Evolutionary conservation across 1,140 invertebrate genomes (phyloP).

Genomic region (Euschistus heros): DNA sequence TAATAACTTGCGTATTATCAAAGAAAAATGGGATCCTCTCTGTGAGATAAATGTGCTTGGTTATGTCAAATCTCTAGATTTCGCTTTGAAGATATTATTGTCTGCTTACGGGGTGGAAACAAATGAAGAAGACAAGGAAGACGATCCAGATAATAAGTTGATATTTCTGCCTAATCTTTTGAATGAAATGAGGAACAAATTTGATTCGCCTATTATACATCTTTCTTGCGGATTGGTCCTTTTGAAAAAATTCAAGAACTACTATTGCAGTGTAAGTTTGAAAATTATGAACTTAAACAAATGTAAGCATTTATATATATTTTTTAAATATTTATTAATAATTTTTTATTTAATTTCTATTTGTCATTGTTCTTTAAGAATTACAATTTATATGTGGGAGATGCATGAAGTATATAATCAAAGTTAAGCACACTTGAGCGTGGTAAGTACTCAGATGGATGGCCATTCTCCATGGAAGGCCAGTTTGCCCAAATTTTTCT

Average conservation of each 20-base stretch:
- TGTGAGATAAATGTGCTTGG: constrained; percentile 6
- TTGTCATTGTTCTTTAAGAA: too few relatives aligned
- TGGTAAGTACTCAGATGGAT: too few relatives aligned
- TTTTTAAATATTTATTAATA: too few relatives aligned
- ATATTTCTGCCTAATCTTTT: not conserved
- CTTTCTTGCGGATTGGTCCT: constrained; percentile 8
- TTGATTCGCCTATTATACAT: not conserved
- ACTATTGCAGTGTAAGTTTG: constrained; percentile 18
- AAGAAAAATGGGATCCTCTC: constrained; percentile 18
- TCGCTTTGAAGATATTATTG: constrained; percentile 6
- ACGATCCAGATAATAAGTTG: not conserved
- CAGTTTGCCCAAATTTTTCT: too few relatives aligned
- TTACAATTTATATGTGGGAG: too few relatives aligned
- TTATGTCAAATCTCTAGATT: not conserved
- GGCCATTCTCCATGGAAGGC: too few relatives aligned
- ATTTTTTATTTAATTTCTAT: too few relatives aligned
- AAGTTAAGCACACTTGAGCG: too few relatives aligned
- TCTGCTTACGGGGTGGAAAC: not conserved
- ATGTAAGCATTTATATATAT: too few relatives aligned
- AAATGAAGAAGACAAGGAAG: not conserved
- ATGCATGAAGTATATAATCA: too few relatives aligned
- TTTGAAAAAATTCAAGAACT: constrained; percentile 1
- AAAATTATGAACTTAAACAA: not conserved
- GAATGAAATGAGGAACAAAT: not conserved
- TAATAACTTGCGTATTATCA: not conserved